A percentile compares a stretch with the other conserved stretches of the same genome.
phyloP scores from a whole-genome alignment of 2,113 vertebrate genomes.

The Pao palembangensis region DNA sequence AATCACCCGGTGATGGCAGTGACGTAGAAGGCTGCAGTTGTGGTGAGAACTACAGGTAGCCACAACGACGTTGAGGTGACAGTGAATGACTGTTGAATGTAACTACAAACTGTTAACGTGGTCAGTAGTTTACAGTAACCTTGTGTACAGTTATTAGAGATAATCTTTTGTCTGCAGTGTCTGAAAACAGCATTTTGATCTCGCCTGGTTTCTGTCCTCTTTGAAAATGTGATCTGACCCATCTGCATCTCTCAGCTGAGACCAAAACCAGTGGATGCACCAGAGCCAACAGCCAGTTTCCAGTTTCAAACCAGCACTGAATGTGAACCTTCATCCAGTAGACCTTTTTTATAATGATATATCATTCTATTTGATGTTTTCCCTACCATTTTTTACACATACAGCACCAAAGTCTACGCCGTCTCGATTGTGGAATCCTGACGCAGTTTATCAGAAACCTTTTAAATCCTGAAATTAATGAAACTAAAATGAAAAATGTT shows the following conservation, averaged over 20 bases:
- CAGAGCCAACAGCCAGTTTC: not conserved
- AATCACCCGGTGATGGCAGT: not conserved
- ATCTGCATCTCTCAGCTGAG: no score
- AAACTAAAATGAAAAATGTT: no score
- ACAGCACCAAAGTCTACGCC: no score
- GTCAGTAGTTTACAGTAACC: conserved; percentile 22
- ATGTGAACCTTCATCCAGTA: not conserved
- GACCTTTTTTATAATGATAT: no score
- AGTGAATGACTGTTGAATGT: conserved; percentile 46
- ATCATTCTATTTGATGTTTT: no score
- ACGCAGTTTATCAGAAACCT: no score
- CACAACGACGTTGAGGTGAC: not conserved
- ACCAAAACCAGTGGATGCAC: no score
- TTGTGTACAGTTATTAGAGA: conserved; percentile 24
- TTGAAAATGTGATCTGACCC: not conserved
- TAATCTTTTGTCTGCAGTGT: not conserved
- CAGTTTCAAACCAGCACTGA: not conserved
- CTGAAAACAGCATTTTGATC: not conserved
- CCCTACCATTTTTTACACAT: no score
- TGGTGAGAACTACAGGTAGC: not conserved
- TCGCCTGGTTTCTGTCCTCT: not conserved
- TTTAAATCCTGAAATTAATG: no score
- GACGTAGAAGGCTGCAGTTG: not conserved
- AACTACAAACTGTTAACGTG: conserved; percentile 11
- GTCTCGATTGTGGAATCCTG: no score